Percentiles rank a stretch among this genome's conserved stretches.
phyloP scores from a whole-genome alignment of 2,797 vertebrate species.

The Sebastes elongatus region DNA sequence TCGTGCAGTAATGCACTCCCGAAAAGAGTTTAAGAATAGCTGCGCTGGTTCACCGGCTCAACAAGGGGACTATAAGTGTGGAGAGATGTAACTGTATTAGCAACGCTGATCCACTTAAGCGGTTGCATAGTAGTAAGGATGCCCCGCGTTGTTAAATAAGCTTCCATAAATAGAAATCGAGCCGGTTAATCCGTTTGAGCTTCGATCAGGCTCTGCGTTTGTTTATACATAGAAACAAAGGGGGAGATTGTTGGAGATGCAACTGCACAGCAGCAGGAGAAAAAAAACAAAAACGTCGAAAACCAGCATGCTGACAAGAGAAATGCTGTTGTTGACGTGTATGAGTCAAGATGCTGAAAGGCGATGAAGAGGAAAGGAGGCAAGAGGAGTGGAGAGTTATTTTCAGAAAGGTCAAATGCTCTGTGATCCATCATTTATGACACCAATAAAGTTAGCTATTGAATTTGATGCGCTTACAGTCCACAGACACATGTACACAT shows the following conservation, averaged over 20 bases:
- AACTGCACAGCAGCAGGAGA: neutral
- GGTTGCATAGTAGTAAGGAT: conserved; percentile 45
- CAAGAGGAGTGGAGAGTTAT: neutral
- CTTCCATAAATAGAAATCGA: conserved; percentile 73
- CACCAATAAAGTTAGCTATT: neutral
- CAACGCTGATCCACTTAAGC: conserved; percentile 58
- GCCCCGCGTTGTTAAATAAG: conserved; percentile 57
- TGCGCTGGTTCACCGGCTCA: conserved; percentile 21
- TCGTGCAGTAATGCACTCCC: neutral
- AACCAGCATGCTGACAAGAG: neutral
- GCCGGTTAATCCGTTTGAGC: conserved; percentile 55
- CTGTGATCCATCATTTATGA: neutral
- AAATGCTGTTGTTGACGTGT: neutral
- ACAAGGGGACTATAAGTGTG: neutral
- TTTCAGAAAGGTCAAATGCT: conserved; percentile 42
- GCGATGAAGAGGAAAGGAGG: neutral
- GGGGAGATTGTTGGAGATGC: neutral
- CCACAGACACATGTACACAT: neutral
- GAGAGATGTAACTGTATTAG: conserved; percentile 55
- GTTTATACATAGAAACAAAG: neutral
- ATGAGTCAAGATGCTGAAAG: conserved; percentile 15
- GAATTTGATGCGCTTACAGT: neutral
- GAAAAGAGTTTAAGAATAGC: conserved; percentile 28
- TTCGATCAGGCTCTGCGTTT: conserved; percentile 19
- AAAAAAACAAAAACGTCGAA: neutral